Percentiles rank a stretch among this genome's conserved stretches.
Evolutionary conservation across 35 echinoderm and acorn worm species (phyloP).

Genomic region (Hemicentrotus pulcherrimus): DNA sequence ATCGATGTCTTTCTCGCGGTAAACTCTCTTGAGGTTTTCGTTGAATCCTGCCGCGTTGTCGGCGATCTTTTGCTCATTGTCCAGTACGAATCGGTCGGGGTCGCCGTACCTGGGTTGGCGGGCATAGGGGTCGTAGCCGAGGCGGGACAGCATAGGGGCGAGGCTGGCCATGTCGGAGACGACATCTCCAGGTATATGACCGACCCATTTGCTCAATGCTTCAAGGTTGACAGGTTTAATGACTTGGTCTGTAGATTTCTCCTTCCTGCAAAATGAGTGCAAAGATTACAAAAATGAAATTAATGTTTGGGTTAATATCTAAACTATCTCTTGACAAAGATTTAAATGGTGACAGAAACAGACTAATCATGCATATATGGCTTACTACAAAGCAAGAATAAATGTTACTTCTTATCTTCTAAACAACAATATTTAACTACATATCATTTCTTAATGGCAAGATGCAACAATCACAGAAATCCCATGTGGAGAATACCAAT

Average conservation of each 20-base stretch:
- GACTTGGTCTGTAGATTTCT: slow-evolving; percentile 94
- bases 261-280: slow-evolving; percentile 64
- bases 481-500: no score
- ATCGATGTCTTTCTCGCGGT: slow-evolving; percentile 61
- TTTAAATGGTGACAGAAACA: background rate
- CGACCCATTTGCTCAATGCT: slow-evolving; percentile 91
- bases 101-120: slow-evolving; percentile 78
- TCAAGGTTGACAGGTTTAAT: slow-evolving; percentile 91
- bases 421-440: no score
- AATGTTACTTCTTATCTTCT: background rate
- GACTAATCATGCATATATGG: background rate
- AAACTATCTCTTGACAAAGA: background rate
- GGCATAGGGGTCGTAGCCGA: slow-evolving; percentile 83
- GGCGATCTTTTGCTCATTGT: slow-evolving; percentile 68
- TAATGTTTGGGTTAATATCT: background rate
- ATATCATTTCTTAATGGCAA: no score
- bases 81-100: slow-evolving; percentile 63
- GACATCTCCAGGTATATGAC: slow-evolving; percentile 87
- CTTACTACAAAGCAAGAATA: background rate
- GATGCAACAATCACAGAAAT: no score
- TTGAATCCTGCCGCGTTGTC: slow-evolving; percentile 50
- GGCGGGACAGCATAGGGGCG: slow-evolving; percentile 81
- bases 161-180: slow-evolving; percentile 74
- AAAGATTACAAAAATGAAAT: background rate
- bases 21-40: slow-evolving; percentile 66